Percentiles rank a stretch among this genome's conserved stretches.
These are phyloP conservation scores for human DNA, from an alignment of 2,113 vertebrate genomes.

Conservation along the genomic window GRCh38 chr20:24650501-24651000, in stretches of 20 bases:
- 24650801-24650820: background rate
- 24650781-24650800: background rate
- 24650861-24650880: no score
- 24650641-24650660: background rate
- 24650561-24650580: background rate
- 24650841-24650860: no score
- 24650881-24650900: no score
- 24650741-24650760: background rate
- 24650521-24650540: background rate
- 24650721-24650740: background rate
- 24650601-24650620: background rate
- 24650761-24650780: background rate
- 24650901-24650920: no score
- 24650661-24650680: background rate
- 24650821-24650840: background rate
- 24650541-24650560: background rate
- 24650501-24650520: background rate
- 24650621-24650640: background rate
- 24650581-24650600: background rate
- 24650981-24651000: no score
- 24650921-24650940: no score
- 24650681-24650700: background rate
- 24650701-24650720: background rate
- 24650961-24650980: no score
- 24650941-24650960: no score